A percentile compares a stretch with the other conserved stretches of the same genome.
phyloP scores from a whole-genome alignment of 53 echinoderm and acorn worm genomes.

The Hippasteria phrygiana region DNA sequence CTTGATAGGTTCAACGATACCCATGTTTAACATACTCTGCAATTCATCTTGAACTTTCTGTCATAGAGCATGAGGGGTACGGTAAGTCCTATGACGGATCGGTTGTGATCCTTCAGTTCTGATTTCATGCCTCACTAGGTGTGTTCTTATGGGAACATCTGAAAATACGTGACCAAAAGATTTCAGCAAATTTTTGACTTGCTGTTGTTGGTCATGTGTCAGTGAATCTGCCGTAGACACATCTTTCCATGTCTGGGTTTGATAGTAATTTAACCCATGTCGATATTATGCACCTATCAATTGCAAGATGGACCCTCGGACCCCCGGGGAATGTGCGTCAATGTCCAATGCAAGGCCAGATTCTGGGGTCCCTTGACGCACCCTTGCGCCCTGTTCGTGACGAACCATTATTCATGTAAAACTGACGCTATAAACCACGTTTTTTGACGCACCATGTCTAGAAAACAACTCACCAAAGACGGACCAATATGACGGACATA shows the following conservation, averaged over 20 bases:
- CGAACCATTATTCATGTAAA: too few relatives aligned
- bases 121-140: constrained; percentile 13
- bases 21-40: constrained; percentile 43
- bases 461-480: too few relatives aligned
- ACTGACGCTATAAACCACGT: too few relatives aligned
- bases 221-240: constrained; percentile 22
- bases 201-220: constrained; percentile 19
- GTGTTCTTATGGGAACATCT: constrained; percentile 59
- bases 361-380: too few relatives aligned
- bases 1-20: constrained; percentile 49
- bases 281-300: too few relatives aligned
- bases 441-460: too few relatives aligned
- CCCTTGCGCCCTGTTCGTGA: too few relatives aligned
- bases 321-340: too few relatives aligned
- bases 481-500: too few relatives aligned
- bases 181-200: constrained; percentile 1
- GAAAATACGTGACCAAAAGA: constrained; percentile 7
- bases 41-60: constrained; percentile 43
- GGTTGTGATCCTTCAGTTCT: constrained; percentile 25
- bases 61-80: constrained; percentile 20
- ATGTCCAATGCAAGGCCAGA: too few relatives aligned
- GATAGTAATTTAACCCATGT: constrained; percentile 22
- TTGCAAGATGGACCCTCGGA: too few relatives aligned
- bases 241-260: constrained; percentile 64
- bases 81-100: constrained; percentile 27